Base-by-base conservation (phyloP, 2,113 vertebrate species). In the Aegotheles bennettii region DNA sequence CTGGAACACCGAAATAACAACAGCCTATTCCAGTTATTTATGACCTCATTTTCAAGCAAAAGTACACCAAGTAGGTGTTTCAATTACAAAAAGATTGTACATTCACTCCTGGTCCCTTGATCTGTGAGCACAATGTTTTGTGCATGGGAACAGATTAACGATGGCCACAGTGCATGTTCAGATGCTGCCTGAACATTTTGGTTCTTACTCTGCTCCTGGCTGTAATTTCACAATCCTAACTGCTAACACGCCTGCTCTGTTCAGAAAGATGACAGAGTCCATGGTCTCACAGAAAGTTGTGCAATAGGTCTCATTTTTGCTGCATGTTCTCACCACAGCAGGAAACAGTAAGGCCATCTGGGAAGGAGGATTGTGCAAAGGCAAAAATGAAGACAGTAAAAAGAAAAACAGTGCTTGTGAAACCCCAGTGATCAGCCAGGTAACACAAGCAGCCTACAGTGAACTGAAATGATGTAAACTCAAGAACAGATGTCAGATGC, bases 251-350 rank as follows among this genome's bases (percentile, higher is more conserved):
- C 45, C 38, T 80, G 59, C 45, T 50, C 29, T 56, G 38, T 79
- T 47, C 83, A 54, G 70, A 92, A 89, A 33, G 29, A 89, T 24
- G 45, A 87, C 45, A 85, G 79, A 73, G 36, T 36, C 61, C 36
- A 31, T 3, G 29, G 50, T 74, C 63, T 93, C 78, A 91, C 25
- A 70, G 48, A 57, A 50, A 31, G 60, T 70, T 95, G 42, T 80
- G 50, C 84, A 93, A 74, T 26, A 91, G 26, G 59, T 65, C 54
- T 90, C 64, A 77, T 63, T 95, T 93, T 90, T 94, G 74, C 87
- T 93, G 70, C 40, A 28, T 89, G 74, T 74, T 94, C 82, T 90
- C 63, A 94, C 47, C 63, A 56, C 68, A 91, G 87, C 75, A 94
- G 71, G 71, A 90, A 91, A 47, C 28, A 48, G 63, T 36, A 89